Evolutionary conservation across 2,113 vertebrate species (phyloP).

Genomic region (Accipiter cooperii): DNA sequence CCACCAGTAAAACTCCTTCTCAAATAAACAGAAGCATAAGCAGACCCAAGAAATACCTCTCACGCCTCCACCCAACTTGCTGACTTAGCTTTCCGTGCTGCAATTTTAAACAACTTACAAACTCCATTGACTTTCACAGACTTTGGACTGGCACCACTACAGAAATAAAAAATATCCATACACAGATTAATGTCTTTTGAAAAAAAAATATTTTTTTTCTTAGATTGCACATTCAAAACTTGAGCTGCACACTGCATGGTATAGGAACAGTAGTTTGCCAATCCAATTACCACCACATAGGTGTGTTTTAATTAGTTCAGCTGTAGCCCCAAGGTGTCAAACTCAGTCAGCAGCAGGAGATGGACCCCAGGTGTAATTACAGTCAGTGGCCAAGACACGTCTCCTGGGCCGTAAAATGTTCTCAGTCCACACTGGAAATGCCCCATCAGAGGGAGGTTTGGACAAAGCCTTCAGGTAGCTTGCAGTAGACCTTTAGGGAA

Average conservation of each 20-base stretch:
- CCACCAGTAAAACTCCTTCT: background rate
- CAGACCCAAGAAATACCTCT: background rate
- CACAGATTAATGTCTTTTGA: background rate
- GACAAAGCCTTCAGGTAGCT: background rate
- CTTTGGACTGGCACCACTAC: background rate
- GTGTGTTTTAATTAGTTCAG: background rate
- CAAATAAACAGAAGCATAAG: background rate
- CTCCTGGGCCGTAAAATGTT: background rate
- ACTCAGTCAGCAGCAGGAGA: background rate
- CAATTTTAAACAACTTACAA: background rate
- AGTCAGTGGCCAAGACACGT: background rate
- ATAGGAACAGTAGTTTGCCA: background rate
- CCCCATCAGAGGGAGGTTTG: background rate
- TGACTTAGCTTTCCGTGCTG: background rate
- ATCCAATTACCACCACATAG: background rate
- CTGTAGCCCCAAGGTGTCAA: background rate
- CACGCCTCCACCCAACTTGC: background rate
- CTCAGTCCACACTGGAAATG: background rate
- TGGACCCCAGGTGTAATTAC: background rate
- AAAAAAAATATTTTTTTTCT: slow-evolving; percentile 26
- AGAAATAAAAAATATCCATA: background rate
- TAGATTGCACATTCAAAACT: slow-evolving; percentile 36
- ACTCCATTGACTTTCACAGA: background rate
- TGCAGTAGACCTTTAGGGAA: background rate
- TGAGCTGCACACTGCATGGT: background rate